These are phyloP conservation scores for Stomorhina lunata DNA, from an alignment of 2,888 invertebrate species.

Conservation along the genomic window DNA sequence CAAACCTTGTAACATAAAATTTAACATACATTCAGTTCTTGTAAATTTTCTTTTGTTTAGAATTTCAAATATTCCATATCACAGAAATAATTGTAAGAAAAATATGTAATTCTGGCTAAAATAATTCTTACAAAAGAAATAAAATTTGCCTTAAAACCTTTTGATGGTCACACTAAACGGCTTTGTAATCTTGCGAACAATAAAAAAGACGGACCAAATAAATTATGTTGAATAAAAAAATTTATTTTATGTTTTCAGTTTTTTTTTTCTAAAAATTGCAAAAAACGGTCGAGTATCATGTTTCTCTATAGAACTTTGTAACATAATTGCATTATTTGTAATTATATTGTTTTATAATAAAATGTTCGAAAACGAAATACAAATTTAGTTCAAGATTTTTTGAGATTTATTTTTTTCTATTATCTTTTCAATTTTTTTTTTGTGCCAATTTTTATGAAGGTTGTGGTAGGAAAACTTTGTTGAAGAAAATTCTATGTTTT, in stretches of 20 bases:
- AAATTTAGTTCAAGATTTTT: too few species aligned
- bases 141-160: conserved; percentile 50
- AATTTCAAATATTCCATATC: too few species aligned
- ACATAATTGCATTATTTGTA: conserved; percentile 78
- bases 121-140: conserved; percentile 35
- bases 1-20: conserved; percentile 60
- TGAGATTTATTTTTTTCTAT: too few species aligned
- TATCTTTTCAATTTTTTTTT: too few species aligned
- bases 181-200: conserved; percentile 32
- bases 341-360: conserved; percentile 78
- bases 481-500: too few species aligned
- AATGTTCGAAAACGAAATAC: too few species aligned
- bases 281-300: conserved; percentile 19
- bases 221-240: background rate
- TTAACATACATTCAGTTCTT: conserved; percentile 37
- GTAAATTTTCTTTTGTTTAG: conserved; percentile 9
- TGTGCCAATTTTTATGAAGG: too few species aligned
- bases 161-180: conserved; percentile 63
- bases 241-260: background rate
- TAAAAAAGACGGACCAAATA: conserved; percentile 29
- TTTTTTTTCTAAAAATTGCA: conserved; percentile 11
- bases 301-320: conserved; percentile 41
- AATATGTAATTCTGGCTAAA: conserved; percentile 1
- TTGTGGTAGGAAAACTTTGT: too few species aligned
- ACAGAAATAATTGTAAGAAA: background rate